Base-by-base conservation (phyloP, 1,140 invertebrate species). In the Planococcus citri region DNA sequence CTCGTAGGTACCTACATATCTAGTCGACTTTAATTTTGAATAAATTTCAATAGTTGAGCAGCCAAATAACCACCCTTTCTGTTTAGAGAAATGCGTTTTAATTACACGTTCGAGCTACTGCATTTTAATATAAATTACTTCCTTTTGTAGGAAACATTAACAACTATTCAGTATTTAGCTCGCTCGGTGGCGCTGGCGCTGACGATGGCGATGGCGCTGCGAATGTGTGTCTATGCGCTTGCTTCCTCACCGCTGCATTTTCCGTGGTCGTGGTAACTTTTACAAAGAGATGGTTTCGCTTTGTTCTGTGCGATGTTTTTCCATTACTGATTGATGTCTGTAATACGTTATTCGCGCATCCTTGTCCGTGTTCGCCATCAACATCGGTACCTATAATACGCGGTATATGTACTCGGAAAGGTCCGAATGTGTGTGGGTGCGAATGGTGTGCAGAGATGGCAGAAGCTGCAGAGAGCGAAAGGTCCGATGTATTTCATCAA, bases 71-170 rank as follows among this genome's bases (percentile, higher is more conserved):
- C 41, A 51, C 41, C 41, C 41, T 51, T 17, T 51, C 6, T 51
- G 4, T 51, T n/a, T n/a, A n/a, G n/a, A 51, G 41, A 51, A 51
- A 51, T 51, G 41, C 12, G 41, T 51, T 51, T 51, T 51, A 51
- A 51, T 51, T 51, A 51, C 41, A 51, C 41, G 41, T 51, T 51
- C 41, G 41, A 51, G 41, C 12, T 51, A 51, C 41, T 51, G 41
- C 41, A 51, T 51, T 51, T 51, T 51, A 51, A 51, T 51, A 51
- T 51, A 51, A 51, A 51, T 51, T 51, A 51, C 41, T 51, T 51
- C 41, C 41, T 51, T 51, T 51, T 51, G 41, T 51, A 51, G 41
- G 12, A 51, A 51, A 51, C 41, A 51, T 51, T 51, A 51, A 51
- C 41, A n/a, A 51, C 41, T 51, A 51, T 51, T 51, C 41, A 51